phyloP scores from a whole-genome alignment of 2,113 vertebrate genomes.

The Hypomesus transpacificus region DNA sequence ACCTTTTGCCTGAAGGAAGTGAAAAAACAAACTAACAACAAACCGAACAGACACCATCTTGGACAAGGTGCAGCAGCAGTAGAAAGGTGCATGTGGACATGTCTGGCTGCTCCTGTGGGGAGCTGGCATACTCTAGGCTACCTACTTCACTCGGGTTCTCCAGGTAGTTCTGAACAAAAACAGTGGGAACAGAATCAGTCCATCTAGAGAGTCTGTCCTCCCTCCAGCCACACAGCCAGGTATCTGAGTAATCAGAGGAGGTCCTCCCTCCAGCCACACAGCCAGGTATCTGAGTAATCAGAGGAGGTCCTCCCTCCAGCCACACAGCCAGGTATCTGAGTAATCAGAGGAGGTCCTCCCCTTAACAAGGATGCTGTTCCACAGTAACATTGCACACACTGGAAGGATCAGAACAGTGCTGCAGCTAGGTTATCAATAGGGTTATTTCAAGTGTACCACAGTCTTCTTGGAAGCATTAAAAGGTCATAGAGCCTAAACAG shows the following conservation, averaged over 20 bases:
- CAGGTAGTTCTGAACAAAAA: too few species aligned
- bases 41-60: neutral
- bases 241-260: neutral
- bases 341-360: neutral
- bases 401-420: slow-evolving; percentile 56
- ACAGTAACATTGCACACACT: slow-evolving; percentile 40
- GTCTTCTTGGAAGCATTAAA: slow-evolving; percentile 38
- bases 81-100: neutral
- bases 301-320: neutral
- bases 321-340: neutral
- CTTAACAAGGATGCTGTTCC: neutral
- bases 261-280: neutral
- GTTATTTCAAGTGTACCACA: slow-evolving; percentile 22
- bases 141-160: too few species aligned
- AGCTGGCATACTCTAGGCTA: too few species aligned
- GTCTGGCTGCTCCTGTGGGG: too few species aligned
- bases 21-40: too few species aligned
- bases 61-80: slow-evolving; percentile 25
- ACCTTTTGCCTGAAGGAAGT: slow-evolving; percentile 5
- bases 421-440: slow-evolving; percentile 43
- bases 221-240: neutral
- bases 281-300: neutral
- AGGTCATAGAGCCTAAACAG: slow-evolving; percentile 36
- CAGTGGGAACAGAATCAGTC: too few species aligned
- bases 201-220: neutral